Percentiles rank a stretch among this genome's conserved stretches.
Conservation (phyloP, 2,797 vertebrate genomes). For the Enteromius afrohamiltoni region DNA sequence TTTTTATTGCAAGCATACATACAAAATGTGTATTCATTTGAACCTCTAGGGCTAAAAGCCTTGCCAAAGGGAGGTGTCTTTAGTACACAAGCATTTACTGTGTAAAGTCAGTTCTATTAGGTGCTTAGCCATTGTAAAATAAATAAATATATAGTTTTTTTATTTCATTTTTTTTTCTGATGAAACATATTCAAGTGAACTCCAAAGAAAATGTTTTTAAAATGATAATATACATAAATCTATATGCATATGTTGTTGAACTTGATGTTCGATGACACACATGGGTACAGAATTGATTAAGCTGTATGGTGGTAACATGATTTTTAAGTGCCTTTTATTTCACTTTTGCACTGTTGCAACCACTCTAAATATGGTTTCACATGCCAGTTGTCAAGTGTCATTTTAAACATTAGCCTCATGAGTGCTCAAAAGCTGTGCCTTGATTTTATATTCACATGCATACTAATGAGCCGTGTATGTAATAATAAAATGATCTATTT, state of each 20-base stretch:
- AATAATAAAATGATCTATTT: slow-evolving; percentile 12
- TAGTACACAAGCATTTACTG: not conserved
- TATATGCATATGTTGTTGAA: not conserved
- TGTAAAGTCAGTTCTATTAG: not conserved
- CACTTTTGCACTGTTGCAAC: slow-evolving; percentile 8
- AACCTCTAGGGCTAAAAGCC: not conserved
- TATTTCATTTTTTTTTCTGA: not conserved
- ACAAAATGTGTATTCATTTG: not conserved
- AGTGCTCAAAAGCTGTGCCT: not conserved
- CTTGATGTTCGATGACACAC: not conserved
- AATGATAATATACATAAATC: not conserved
- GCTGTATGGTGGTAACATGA: not conserved
- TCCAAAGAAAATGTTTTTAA: slow-evolving; percentile 7
- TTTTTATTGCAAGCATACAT: not conserved
- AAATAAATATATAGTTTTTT: rapidly evolving
- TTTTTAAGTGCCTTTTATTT: slow-evolving; percentile 9
- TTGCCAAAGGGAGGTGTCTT: slow-evolving; percentile 17
- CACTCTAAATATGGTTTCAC: not conserved
- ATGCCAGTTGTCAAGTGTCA: not conserved
- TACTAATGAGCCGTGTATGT: slow-evolving; percentile 3
- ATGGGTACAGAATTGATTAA: not conserved
- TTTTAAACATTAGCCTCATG: not conserved
- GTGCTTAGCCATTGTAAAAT: not conserved
- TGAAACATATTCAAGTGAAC: not conserved
- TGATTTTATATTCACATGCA: not conserved